These are phyloP conservation scores for Podocnemis expansa DNA, from an alignment of 2,113 vertebrate genomes.

Conservation along the genomic window DNA sequence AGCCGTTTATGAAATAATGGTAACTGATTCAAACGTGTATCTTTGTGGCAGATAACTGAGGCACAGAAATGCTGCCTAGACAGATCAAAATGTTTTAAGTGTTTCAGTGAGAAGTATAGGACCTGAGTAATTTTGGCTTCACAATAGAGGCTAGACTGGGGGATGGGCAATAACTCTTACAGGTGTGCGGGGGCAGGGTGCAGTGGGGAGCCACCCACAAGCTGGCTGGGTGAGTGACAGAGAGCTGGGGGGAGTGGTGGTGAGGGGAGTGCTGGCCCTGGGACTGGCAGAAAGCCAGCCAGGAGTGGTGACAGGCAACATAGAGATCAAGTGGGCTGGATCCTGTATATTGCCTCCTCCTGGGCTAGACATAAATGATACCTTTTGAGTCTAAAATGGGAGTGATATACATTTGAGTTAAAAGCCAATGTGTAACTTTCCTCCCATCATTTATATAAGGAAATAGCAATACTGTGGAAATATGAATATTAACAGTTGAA, in stretches of 20 bases:
- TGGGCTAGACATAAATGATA: neutral
- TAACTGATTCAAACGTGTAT: neutral
- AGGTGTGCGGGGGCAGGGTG: too few species aligned
- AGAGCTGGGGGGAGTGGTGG: too few species aligned
- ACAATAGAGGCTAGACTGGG: neutral
- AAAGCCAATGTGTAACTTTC: neutral
- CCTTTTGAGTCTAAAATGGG: neutral
- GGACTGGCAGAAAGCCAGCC: too few species aligned
- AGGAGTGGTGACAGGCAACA: too few species aligned
- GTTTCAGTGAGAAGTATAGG: neutral
- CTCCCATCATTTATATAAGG: neutral
- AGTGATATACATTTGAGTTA: neutral
- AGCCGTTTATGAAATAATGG: neutral
- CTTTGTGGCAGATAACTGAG: neutral
- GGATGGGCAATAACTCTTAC: too few species aligned
- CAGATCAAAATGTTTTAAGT: neutral
- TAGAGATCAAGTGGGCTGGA: too few species aligned
- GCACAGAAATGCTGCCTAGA: neutral
- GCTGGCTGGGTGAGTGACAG: too few species aligned
- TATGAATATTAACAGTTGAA: neutral
- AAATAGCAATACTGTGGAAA: neutral
- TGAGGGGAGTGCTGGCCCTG: too few species aligned
- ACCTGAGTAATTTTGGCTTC: accelerated
- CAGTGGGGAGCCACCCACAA: too few species aligned
- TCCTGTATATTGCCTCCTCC: too few species aligned